Evolutionary conservation across 2,113 vertebrate genomes (phyloP), one percentile per base, ranked within the genome.

Genomic region (Miniopterus natalensis): DNA sequence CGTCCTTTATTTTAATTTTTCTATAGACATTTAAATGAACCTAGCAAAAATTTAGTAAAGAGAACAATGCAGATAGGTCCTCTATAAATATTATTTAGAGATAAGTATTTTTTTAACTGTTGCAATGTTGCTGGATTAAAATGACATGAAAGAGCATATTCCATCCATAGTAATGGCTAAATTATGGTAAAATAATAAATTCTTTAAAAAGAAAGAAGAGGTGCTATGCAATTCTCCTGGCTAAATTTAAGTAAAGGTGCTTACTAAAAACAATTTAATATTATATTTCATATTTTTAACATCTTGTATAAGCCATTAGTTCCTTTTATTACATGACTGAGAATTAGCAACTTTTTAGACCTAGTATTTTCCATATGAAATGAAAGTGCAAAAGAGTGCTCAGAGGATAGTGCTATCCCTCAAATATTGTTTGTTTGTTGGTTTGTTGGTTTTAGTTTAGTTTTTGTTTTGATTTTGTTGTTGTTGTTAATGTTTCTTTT

Each of bases 111-210:
- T 57, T 90, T 95, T 47, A 95, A 94, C 1, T 65, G 68, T 86
- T 93, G 6, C 1, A 61, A 0, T 10, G 13, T 94, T 78, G 53
- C 45, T 88, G 29, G 42, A 92, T 0, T 88, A 96, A 81, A 45
- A 90, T 11, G 6, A 95, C 42, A 57, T 59, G 20, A 88, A 17
- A 29, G 90, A 85, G 6, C 78, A 51, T 23, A 94, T 86, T 75
- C 79, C 78, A 84, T 68, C 61, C 40, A 36, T 27, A 83, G 40
- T 85, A 77, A 96, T 21, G 78, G 53, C 2, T 78, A 84, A 85
- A 78, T 92, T 70, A 86, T 85, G n/a, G 49, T 90, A 88, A 96
- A 97, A 94, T 75, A 96, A 80, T 42, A 71, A 63, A 53, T 53
- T 27, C 57, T 83, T 73, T 84, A 0, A 83, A 61, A 84, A 70